Conservation (phyloP, 2,888 invertebrate genomes). For the Autographa gamma region DNA sequence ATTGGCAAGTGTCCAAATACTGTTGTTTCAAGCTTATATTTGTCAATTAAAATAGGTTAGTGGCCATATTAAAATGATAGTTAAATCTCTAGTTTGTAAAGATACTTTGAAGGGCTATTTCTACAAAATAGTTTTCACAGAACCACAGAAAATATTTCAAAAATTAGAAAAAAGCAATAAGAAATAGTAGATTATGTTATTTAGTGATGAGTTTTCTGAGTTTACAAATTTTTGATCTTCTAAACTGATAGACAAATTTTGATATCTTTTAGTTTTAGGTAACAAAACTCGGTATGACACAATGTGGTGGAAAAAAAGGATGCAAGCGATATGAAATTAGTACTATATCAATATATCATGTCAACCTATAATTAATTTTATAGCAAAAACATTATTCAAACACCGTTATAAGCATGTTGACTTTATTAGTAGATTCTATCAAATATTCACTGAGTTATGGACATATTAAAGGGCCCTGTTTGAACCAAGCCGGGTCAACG, state of each 20-base stretch:
- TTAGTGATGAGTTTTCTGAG: too few relatives aligned
- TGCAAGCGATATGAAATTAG: not conserved
- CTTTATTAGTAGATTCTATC: slow-evolving; percentile 38
- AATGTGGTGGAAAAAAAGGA: too few relatives aligned
- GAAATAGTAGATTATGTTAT: too few relatives aligned
- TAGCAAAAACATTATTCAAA: slow-evolving; percentile 12
- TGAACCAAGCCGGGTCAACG: slow-evolving; percentile 45
- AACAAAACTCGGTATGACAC: too few relatives aligned
- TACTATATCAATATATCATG: not conserved
- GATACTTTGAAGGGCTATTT: too few relatives aligned
- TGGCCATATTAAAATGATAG: slow-evolving; percentile 27
- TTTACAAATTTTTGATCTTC: too few relatives aligned
- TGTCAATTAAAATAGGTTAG: slow-evolving; percentile 51
- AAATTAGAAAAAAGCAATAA: too few relatives aligned
- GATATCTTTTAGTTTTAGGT: too few relatives aligned
- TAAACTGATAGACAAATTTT: too few relatives aligned
- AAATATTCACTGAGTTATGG: slow-evolving; percentile 46
- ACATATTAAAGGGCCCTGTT: slow-evolving; percentile 46
- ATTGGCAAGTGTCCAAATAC: slow-evolving; percentile 46
- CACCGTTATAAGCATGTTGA: slow-evolving; percentile 33
- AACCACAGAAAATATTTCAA: too few relatives aligned
- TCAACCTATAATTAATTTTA: slow-evolving; percentile 13
- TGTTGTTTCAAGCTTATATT: slow-evolving; percentile 39
- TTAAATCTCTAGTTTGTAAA: not conserved
- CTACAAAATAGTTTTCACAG: too few relatives aligned